phyloP scores from a whole-genome alignment of 2,888 invertebrate species.

The Panopea generosa region DNA sequence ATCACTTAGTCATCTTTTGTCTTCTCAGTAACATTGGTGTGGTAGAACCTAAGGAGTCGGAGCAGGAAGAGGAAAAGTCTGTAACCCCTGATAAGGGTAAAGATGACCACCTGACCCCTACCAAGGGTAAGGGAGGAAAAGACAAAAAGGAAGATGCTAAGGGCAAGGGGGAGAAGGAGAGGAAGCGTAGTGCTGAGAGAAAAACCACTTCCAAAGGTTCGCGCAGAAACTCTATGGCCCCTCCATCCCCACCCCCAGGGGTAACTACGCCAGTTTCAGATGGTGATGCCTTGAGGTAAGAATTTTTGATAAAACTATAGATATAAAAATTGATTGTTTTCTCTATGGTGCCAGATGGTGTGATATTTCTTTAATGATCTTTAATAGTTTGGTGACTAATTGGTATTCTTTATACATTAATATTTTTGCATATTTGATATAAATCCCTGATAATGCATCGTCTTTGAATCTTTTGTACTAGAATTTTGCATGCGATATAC shows the following conservation, averaged over 20 bases:
- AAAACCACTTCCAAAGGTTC: conserved; percentile 68
- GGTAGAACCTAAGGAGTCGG: conserved; percentile 79
- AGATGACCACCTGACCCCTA: conserved; percentile 78
- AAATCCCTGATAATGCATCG: no score
- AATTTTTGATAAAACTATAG: no score
- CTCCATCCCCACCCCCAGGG: conserved; percentile 81
- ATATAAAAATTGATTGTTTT: no score
- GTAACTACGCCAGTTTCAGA: conserved; percentile 81
- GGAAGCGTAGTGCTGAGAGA: conserved; percentile 79
- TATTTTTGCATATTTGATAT: no score
- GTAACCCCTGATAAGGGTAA: conserved; percentile 81
- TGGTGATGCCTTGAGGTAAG: conserved; percentile 76
- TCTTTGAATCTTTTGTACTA: no score
- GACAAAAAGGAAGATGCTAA: conserved; percentile 62
- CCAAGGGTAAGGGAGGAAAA: conserved; percentile 72
- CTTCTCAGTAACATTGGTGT: conserved; percentile 76
- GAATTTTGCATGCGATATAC: no score
- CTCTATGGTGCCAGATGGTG: no score
- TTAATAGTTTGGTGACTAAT: no score
- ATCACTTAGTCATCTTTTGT: no score
- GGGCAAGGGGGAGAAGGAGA: conserved; percentile 64
- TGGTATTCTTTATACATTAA: no score
- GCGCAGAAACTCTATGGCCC: conserved; percentile 74
- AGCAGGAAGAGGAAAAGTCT: conserved; percentile 82
- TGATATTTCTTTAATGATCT: no score